These are phyloP conservation scores for Falco berigora DNA, from an alignment of 2,797 vertebrate species.

Conservation along the genomic window DNA sequence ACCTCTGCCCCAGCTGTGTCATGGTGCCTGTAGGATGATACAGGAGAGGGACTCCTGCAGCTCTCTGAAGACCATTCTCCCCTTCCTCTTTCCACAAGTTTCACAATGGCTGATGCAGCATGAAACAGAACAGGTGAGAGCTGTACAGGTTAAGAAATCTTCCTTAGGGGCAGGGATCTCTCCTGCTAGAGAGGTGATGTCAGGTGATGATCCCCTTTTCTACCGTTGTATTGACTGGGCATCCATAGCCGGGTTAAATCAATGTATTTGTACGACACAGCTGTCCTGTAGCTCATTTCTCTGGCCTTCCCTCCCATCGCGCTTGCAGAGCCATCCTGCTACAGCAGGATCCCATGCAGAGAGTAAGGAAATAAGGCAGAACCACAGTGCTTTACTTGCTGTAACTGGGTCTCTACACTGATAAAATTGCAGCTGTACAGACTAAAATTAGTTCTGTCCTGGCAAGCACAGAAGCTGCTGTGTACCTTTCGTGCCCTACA, in stretches of 20 bases:
- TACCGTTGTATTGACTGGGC: neutral
- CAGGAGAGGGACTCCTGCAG: neutral
- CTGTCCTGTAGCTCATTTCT: neutral
- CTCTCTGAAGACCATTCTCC: neutral
- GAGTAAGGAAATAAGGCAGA: neutral
- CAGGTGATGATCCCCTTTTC: neutral
- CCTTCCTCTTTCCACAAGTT: neutral
- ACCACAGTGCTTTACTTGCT: conserved; percentile 23
- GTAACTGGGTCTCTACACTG: neutral
- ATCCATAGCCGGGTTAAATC: neutral
- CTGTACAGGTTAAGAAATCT: neutral
- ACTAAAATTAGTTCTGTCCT: conserved; percentile 27
- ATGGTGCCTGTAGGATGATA: fast-evolving
- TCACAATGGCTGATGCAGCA: neutral
- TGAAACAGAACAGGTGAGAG: neutral
- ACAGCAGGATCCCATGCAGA: neutral
- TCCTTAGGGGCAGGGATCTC: neutral
- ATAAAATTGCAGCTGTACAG: conserved; percentile 34
- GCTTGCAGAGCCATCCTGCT: neutral
- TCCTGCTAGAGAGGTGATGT: neutral
- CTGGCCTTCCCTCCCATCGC: neutral
- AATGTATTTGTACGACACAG: neutral
- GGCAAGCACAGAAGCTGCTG: neutral
- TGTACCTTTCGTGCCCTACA: neutral
- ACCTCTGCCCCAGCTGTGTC: neutral